These are phyloP conservation scores for Alcis repandata DNA, from an alignment of 2,888 invertebrate species.

Conservation along the genomic window DNA sequence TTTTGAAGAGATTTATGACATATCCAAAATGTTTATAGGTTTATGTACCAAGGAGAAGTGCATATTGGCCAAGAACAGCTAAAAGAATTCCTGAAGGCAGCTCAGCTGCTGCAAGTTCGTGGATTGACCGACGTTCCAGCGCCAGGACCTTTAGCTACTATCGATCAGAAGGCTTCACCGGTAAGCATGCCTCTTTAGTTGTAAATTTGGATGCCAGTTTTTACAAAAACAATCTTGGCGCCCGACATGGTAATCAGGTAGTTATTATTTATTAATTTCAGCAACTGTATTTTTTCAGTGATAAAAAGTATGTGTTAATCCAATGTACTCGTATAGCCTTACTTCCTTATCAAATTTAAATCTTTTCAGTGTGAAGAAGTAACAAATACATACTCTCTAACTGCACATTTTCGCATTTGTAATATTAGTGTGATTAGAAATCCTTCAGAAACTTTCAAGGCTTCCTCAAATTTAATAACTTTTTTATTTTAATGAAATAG, in stretches of 20 bases:
- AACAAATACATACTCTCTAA: no score
- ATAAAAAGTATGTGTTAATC: no score
- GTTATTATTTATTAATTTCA: background rate
- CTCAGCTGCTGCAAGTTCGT: slow-evolving; percentile 94
- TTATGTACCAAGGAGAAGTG: slow-evolving; percentile 97
- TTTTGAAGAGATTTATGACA: background rate
- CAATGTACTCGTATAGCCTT: no score
- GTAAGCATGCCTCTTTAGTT: slow-evolving; percentile 78
- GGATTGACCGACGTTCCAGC: slow-evolving; percentile 93
- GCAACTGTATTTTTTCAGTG: no score
- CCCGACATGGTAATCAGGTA: slow-evolving; percentile 28
- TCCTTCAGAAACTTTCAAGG: background rate
- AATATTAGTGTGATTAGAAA: no score
- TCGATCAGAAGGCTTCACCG: slow-evolving; percentile 90
- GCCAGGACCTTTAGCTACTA: slow-evolving; percentile 77
- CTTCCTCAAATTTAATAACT: background rate
- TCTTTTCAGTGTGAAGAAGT: no score
- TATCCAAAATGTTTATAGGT: slow-evolving; percentile 76
- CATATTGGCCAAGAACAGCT: slow-evolving; percentile 95
- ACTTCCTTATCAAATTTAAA: no score
- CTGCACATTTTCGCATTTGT: no score
- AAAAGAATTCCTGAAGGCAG: slow-evolving; percentile 94
- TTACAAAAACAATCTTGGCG: slow-evolving; percentile 7
- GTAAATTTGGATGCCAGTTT: slow-evolving; percentile 41
- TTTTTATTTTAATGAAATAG: slow-evolving; percentile 50